phyloP scores from a whole-genome alignment of 2,113 vertebrate species.

The Nettapus auritus region DNA sequence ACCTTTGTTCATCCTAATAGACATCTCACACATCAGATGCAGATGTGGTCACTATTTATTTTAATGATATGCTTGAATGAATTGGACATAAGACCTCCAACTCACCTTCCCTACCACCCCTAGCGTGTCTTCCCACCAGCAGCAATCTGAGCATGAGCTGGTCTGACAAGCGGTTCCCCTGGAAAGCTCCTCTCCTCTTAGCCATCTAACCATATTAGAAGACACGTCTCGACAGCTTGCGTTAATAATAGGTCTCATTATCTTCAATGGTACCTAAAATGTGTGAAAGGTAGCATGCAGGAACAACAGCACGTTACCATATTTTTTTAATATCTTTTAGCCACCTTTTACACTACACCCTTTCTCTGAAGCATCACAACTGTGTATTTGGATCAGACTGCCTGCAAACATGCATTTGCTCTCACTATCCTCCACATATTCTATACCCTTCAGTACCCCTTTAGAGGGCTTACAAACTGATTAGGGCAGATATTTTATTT shows the following conservation, averaged over 20 bases:
- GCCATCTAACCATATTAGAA: neutral
- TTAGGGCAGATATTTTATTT: neutral
- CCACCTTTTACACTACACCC: neutral
- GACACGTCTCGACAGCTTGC: neutral
- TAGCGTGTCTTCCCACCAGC: neutral
- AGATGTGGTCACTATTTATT: neutral
- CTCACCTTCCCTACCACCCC: neutral
- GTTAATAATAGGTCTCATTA: neutral
- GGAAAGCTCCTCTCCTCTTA: neutral
- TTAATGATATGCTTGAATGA: neutral
- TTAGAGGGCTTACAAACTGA: neutral
- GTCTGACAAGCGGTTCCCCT: neutral
- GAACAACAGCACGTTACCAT: neutral
- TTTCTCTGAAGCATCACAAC: neutral
- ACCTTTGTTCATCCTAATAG: neutral
- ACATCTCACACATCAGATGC: neutral
- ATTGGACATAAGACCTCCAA: neutral
- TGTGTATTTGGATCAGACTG: neutral
- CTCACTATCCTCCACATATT: neutral
- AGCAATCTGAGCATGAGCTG: neutral
- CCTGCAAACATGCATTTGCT: neutral
- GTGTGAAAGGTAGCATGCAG: neutral
- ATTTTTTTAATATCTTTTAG: neutral
- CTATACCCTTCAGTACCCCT: neutral
- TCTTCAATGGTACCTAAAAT: neutral